A percentile compares a stretch with the other conserved stretches of the same genome.
Conservation (phyloP, 2,888 invertebrate genomes). For the Drosophila sordidula region DNA sequence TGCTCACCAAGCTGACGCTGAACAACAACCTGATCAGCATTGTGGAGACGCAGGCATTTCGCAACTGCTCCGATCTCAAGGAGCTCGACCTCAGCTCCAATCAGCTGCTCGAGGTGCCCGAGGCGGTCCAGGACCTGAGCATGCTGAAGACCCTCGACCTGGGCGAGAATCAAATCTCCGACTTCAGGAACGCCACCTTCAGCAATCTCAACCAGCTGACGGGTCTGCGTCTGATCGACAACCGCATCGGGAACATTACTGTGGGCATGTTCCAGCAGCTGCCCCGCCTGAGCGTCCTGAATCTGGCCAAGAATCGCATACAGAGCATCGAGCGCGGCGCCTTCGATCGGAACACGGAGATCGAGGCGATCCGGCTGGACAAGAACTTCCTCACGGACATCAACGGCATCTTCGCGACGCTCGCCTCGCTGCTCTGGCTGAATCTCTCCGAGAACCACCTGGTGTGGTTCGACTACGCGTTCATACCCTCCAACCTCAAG, state of each 20-base stretch:
- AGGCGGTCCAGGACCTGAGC: slow-evolving; percentile 92
- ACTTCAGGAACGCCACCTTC: slow-evolving; percentile 93
- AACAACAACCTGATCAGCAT: slow-evolving; percentile 93
- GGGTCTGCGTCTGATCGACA: slow-evolving; percentile 94
- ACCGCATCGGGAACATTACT: slow-evolving; percentile 93
- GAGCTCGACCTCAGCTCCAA: slow-evolving; percentile 96
- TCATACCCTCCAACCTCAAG: slow-evolving; percentile 94
- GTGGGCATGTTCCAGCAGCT: slow-evolving; percentile 95
- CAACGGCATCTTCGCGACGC: slow-evolving; percentile 94
- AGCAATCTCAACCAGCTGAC: slow-evolving; percentile 94
- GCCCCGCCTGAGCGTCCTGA: slow-evolving; percentile 93
- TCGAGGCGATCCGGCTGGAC: slow-evolving; percentile 94
- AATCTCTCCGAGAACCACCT: slow-evolving; percentile 96
- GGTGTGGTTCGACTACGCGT: slow-evolving; percentile 97
- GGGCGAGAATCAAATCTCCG: slow-evolving; percentile 95
- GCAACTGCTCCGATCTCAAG: slow-evolving; percentile 94
- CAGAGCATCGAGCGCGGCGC: slow-evolving; percentile 93
- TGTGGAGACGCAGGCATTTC: slow-evolving; percentile 92
- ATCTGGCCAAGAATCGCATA: slow-evolving; percentile 95
- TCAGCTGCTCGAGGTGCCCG: slow-evolving; percentile 92
- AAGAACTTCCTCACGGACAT: slow-evolving; percentile 95
- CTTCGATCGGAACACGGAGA: slow-evolving; percentile 91
- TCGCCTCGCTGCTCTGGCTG: slow-evolving; percentile 93
- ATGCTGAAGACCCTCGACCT: slow-evolving; percentile 95
- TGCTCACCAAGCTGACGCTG: slow-evolving; percentile 92